Base-by-base conservation (phyloP, 2,113 vertebrate genomes). In the Accipiter cooperii region DNA sequence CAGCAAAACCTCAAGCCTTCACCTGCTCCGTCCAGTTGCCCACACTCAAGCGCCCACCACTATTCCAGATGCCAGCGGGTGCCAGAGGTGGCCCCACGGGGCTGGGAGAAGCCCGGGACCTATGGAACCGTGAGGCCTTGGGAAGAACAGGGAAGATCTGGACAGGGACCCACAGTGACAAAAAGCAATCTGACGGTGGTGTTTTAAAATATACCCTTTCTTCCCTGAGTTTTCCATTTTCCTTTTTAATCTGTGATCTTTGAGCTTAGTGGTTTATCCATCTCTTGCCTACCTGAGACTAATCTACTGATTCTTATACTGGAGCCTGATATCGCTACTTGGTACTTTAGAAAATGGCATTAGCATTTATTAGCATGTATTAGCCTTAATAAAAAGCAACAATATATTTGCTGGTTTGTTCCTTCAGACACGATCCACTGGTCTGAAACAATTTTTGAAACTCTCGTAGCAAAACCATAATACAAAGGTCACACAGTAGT, bases 291-390 rank as follows among this genome's bases (percentile, higher is more conserved):
- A 79, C 66, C 66, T 86, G 87, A 77, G 51, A 76, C 78, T 92
- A 90, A 91, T 82, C 46, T 29, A 63, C 60, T 73, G 49, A n/a
- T 82, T 91, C n/a, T 91, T 57, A 46, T 31, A 47, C 17, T 80
- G 40, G 36, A 90, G 64, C 47, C n/a, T 74, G 66, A 66, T 76
- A 87, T 42, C 49, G 54, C 33, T 74, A n/a, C 61, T 84, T 73
- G 20, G 25, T 64, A 90, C 58, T 76, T 94, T 38, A 71, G 69
- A 89, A 97, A 90, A 89, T 65, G 7, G 22, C 10, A 95, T 94
- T 82, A 95, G 83, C 79, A 94, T 80, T 61, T 60, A 96, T 97
- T 97, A 97, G 34, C 86, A 97, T 97, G 78, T 68, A 96, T 97
- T 96, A 96, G 49, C 38, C 82, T 93, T 95, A 96, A 96, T 93